A percentile compares a stretch with the other conserved stretches of the same genome.
These are phyloP conservation scores for Charaxes varanes DNA, from an alignment of 1,140 invertebrate species.

Conservation along the genomic window DNA sequence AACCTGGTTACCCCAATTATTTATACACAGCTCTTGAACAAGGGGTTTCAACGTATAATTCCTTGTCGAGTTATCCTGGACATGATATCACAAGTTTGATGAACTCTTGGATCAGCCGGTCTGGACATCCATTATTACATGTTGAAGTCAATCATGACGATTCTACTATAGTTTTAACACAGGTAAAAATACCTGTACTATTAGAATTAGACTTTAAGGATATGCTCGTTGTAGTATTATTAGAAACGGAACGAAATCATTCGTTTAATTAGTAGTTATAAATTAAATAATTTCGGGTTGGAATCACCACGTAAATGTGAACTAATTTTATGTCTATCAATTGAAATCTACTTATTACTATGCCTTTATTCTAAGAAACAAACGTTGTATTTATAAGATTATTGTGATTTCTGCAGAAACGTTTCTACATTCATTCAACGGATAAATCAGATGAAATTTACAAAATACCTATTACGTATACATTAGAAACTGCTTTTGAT, in stretches of 20 bases:
- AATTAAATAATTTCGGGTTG: too few species aligned
- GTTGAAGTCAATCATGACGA: constrained; percentile 67
- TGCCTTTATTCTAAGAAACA: too few species aligned
- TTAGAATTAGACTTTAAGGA: too few species aligned
- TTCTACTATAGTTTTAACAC: constrained; percentile 61
- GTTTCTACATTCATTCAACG: constrained; percentile 44
- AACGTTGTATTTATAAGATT: too few species aligned
- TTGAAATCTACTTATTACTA: too few species aligned
- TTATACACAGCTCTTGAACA: constrained; percentile 77
- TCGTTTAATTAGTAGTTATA: too few species aligned
- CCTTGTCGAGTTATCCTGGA: constrained; percentile 33
- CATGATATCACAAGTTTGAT: constrained; percentile 70
- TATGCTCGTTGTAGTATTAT: too few species aligned
- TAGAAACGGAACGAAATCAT: too few species aligned
- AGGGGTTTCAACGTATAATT: constrained; percentile 44
- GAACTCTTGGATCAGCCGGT: constrained; percentile 81
- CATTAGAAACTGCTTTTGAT: constrained; percentile 59
- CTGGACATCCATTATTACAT: constrained; percentile 81
- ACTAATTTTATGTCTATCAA: too few species aligned
- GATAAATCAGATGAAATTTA: constrained; percentile 62
- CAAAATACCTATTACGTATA: constrained; percentile 78
- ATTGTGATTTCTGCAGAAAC: constrained; percentile 51
- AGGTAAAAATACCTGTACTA: too few species aligned
- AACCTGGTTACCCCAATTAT: constrained; percentile 76
- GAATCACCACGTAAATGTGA: too few species aligned